These are phyloP conservation scores for Pocota personata DNA, from an alignment of 2,888 invertebrate genomes.

Conservation along the genomic window DNA sequence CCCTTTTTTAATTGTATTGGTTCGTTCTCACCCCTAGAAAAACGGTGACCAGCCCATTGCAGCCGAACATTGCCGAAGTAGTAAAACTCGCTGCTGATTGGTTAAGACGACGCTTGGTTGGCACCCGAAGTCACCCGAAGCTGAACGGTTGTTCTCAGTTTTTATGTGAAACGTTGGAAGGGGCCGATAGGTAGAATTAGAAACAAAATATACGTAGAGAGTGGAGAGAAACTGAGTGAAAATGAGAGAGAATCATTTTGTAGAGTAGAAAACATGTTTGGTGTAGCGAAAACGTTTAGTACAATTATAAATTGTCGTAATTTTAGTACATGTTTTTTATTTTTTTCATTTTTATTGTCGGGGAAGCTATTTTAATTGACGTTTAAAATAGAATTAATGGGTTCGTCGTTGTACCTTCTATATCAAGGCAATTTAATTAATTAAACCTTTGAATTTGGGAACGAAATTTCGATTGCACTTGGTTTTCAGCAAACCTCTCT, in stretches of 20 bases:
- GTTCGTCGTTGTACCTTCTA: too few relatives aligned
- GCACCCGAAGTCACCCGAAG: slow-evolving; percentile 67
- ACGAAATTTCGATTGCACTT: too few relatives aligned
- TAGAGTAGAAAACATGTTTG: neutral
- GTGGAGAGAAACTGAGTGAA: slow-evolving; percentile 18
- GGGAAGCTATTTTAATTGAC: too few relatives aligned
- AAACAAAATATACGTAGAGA: slow-evolving; percentile 14
- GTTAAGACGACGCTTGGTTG: slow-evolving; percentile 61
- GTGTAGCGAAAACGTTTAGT: slow-evolving; percentile 9
- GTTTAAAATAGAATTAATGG: too few relatives aligned
- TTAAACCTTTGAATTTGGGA: too few relatives aligned
- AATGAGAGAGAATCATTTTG: neutral
- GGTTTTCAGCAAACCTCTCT: too few relatives aligned
- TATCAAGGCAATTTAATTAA: too few relatives aligned
- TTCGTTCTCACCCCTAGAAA: slow-evolving; percentile 56
- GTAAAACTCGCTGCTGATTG: slow-evolving; percentile 43
- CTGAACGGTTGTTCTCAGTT: neutral
- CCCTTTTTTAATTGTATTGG: slow-evolving; percentile 68
- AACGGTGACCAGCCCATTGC: slow-evolving; percentile 47
- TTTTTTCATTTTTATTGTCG: too few relatives aligned
- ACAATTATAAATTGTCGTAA: neutral
- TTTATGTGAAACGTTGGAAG: neutral
- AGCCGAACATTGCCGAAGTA: slow-evolving; percentile 63
- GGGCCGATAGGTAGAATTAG: neutral
- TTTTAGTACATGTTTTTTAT: slow-evolving; percentile 12